Base-by-base conservation (phyloP, 2,888 invertebrate species). In the Diloba caeruleocephala region DNA sequence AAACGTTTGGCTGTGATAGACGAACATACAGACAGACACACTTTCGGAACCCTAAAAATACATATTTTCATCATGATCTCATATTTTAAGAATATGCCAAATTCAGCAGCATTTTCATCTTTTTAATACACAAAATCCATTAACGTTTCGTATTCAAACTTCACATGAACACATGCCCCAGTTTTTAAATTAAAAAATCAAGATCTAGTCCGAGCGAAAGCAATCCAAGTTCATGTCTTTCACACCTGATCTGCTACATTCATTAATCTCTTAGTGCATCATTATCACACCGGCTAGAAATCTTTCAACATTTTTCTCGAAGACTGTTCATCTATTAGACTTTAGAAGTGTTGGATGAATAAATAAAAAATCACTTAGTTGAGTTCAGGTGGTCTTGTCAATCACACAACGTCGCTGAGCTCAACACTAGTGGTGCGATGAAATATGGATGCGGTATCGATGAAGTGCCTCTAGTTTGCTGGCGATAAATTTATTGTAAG, bases 311-410 rank as follows among this genome's bases (percentile, higher is more conserved):
- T 53, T 56, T 61, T 57, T 51, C 57, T 55, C 25, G 17, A 42
- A 64, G 51, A 52, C 28, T 32, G 37, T 56, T 59, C 57, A 63
- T 59, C 39, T 52, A 54, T 69, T 54, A 64, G 10, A 52, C 54
- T 51, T 25, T 44, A 38, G 36, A 52, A 42, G 60, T 33, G 61
- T 58, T 62, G 14, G 36, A 60, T 73, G 71, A 70, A 75, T 76
- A 65, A 74, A 71, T 78, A 68, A 74, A 67, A 66, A 66, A 68
- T 69, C 76, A 74, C 72, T 78, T 78, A 76, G 68, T 36, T 26
- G 42, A 50, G 62, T 57, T 69, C 77, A 71, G 75, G 65, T 78
- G 73, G 15, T 25, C 31, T 55, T 62, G 74, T 71, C 79, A 74
- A 72, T 73, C 71, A 71, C 70, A 58, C 41, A 17, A 25, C 50